A percentile compares a stretch with the other conserved stretches of the same genome.
phyloP scores from a whole-genome alignment of 1,140 invertebrate genomes.

The Heliconius nattereri region DNA sequence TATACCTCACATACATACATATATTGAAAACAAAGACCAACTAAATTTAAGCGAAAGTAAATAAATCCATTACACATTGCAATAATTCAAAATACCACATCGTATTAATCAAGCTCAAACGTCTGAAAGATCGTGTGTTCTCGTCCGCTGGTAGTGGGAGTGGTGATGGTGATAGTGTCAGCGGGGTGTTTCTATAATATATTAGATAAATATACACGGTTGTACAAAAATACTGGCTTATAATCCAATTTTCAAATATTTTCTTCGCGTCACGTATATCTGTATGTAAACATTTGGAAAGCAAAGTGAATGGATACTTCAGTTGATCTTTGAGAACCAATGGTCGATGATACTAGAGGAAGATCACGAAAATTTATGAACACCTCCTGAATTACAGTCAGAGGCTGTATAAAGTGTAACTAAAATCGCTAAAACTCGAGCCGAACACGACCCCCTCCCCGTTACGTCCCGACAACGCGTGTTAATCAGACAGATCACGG shows the following conservation, averaged over 20 bases:
- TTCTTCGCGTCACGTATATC: too few species aligned
- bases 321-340: too few species aligned
- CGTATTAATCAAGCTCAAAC: slow-evolving; percentile 63
- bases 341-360: too few species aligned
- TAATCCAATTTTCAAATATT: too few species aligned
- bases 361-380: too few species aligned
- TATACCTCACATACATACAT: neutral
- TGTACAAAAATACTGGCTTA: too few species aligned
- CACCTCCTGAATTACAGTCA: too few species aligned
- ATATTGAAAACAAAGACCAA: slow-evolving; percentile 5
- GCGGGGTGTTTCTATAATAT: slow-evolving; percentile 29
- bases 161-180: slow-evolving; percentile 33
- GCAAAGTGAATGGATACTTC: too few species aligned
- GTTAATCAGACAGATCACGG: slow-evolving; percentile 76
- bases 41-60: slow-evolving; percentile 7
- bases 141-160: slow-evolving; percentile 50
- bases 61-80: slow-evolving; percentile 37
- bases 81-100: slow-evolving; percentile 60
- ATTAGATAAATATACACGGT: too few species aligned
- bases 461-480: slow-evolving; percentile 66
- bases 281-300: too few species aligned
- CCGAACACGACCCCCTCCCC: slow-evolving; percentile 35
- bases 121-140: slow-evolving; percentile 71
- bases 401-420: neutral
- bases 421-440: slow-evolving; percentile 39